These are phyloP conservation scores for Agrotis ipsilon DNA, from an alignment of 2,888 invertebrate species.

Conservation along the genomic window DNA sequence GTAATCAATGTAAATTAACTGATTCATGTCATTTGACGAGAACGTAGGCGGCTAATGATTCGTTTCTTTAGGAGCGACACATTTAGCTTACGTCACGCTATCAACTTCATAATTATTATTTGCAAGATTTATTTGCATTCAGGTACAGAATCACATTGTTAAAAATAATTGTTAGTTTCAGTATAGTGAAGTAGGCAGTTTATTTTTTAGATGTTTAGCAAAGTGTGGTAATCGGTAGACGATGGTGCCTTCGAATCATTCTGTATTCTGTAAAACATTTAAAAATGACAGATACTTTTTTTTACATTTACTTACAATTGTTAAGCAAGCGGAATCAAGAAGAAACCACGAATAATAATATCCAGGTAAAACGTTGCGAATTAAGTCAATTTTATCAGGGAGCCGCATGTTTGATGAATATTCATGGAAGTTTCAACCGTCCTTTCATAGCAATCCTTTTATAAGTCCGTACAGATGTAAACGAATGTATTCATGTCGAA, in stretches of 20 bases:
- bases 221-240: no score
- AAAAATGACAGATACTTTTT: background rate
- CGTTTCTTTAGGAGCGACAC: slow-evolving; percentile 10
- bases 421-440: slow-evolving; percentile 12
- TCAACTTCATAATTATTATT: background rate
- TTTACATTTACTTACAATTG: background rate
- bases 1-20: slow-evolving; percentile 57
- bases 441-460: slow-evolving; percentile 1
- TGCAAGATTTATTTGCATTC: no score
- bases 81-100: slow-evolving; percentile 36
- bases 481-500: background rate
- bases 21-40: slow-evolving; percentile 40
- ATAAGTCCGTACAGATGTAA: background rate
- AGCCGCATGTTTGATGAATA: background rate
- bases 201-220: no score
- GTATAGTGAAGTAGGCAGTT: no score
- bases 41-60: slow-evolving; percentile 53
- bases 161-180: no score
- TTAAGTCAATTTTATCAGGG: slow-evolving; percentile 14
- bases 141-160: no score
- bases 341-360: background rate
- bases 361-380: background rate
- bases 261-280: background rate
- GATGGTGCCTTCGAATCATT: background rate
- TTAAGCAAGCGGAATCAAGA: background rate